phyloP scores from a whole-genome alignment of 1,140 invertebrate genomes.

The Hypsibius dujardini region DNA sequence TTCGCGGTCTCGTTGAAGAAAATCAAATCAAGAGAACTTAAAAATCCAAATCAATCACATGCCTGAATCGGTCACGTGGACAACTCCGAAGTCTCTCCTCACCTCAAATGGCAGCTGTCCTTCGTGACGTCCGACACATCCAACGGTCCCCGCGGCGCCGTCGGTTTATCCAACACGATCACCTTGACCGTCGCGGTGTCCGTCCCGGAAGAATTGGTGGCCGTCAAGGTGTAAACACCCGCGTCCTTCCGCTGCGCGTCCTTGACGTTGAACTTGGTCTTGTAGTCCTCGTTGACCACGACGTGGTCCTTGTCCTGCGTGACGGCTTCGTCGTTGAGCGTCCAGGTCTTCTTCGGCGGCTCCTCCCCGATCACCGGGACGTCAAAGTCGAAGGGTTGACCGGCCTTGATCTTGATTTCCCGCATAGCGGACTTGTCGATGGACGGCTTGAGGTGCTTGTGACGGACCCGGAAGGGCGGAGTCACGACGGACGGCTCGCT shows the following conservation, averaged over 20 bases:
- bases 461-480: slow-evolving; percentile 10
- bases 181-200: slow-evolving; percentile 72
- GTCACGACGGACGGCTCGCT: slow-evolving; percentile 27
- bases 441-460: slow-evolving; percentile 47
- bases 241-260: slow-evolving; percentile 74
- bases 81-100: too few relatives aligned
- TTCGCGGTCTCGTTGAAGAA: too few relatives aligned
- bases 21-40: too few relatives aligned
- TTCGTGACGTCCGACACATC: slow-evolving; percentile 35
- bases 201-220: slow-evolving; percentile 73
- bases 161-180: slow-evolving; percentile 50
- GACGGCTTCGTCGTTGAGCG: slow-evolving; percentile 52
- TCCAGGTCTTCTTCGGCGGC: slow-evolving; percentile 79
- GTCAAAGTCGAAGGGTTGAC: slow-evolving; percentile 76
- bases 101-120: slow-evolving; percentile 34
- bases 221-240: slow-evolving; percentile 68
- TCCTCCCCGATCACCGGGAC: slow-evolving; percentile 85
- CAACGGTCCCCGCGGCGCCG: slow-evolving; percentile 35
- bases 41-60: too few relatives aligned
- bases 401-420: slow-evolving; percentile 76
- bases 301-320: slow-evolving; percentile 48
- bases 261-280: slow-evolving; percentile 63
- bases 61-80: too few relatives aligned
- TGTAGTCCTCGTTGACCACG: slow-evolving; percentile 63
- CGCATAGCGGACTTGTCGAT: slow-evolving; percentile 81